These are phyloP conservation scores for Chaenocephalus aceratus DNA, from an alignment of 2,113 vertebrate species.

Conservation along the genomic window DNA sequence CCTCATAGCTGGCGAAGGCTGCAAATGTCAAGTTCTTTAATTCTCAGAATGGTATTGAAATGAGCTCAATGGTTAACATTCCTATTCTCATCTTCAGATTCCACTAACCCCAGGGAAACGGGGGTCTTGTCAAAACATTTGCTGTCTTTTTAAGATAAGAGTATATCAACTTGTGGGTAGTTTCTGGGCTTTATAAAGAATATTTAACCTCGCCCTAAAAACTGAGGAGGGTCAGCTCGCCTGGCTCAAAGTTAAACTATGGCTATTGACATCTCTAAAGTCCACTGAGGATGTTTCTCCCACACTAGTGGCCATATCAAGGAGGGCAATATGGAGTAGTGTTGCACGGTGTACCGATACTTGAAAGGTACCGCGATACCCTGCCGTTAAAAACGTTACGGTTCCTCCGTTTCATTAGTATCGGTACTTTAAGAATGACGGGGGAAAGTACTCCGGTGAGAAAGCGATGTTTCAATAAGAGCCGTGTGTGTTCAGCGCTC, in stretches of 20 bases:
- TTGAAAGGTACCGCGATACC: too few relatives aligned
- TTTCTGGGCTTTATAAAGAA: too few relatives aligned
- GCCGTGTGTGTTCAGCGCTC: too few relatives aligned
- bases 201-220: neutral
- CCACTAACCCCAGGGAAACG: neutral
- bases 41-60: slow-evolving; percentile 4
- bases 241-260: neutral
- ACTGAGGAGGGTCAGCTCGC: neutral
- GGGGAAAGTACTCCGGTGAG: too few relatives aligned
- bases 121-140: neutral
- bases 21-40: slow-evolving; percentile 36
- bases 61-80: neutral
- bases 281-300: neutral
- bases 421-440: too few relatives aligned
- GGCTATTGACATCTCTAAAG: neutral
- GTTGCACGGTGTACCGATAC: too few relatives aligned
- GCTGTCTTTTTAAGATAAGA: neutral
- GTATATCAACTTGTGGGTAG: too few relatives aligned
- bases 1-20: slow-evolving; percentile 26
- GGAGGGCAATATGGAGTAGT: neutral
- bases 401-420: too few relatives aligned
- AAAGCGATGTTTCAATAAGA: too few relatives aligned
- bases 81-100: neutral
- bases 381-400: too few relatives aligned
- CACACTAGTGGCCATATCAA: neutral